Evolutionary conservation across 2,113 vertebrate genomes (phyloP).

Genomic region (Paedocypris sp.): DNA sequence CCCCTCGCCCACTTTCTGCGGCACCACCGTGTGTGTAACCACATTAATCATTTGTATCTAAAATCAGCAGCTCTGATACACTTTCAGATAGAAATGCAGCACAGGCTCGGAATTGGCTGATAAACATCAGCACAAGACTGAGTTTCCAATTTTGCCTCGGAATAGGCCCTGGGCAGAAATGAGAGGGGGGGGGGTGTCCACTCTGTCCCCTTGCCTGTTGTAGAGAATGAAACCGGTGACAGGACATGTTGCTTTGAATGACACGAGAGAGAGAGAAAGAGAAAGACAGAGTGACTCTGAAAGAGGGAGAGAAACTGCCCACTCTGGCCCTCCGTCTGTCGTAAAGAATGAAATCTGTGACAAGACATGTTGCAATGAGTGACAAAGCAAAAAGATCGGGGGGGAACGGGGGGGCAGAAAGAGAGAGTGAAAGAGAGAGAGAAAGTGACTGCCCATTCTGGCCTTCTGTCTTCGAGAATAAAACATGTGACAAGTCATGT

Average conservation of each 20-base stretch:
- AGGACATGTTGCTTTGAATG: no score
- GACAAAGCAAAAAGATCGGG: constrained; percentile 38
- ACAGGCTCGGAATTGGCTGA: constrained; percentile 5
- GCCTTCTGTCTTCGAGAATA: no score
- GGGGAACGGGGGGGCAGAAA: no score
- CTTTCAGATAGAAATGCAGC: constrained; percentile 7
- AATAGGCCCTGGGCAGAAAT: constrained; percentile 2
- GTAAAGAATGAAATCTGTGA: constrained; percentile 37
- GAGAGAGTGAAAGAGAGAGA: no score
- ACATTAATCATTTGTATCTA: constrained; percentile 30
- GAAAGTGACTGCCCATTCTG: no score
- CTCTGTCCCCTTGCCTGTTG: no score
- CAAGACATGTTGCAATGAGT: constrained; percentile 37
- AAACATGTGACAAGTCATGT: no score
- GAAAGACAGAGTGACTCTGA: background rate
- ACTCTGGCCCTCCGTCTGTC: constrained; percentile 27
- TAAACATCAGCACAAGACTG: constrained; percentile 14
- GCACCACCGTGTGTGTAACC: constrained; percentile 5
- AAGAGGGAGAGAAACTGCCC: background rate
- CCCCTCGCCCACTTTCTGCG: background rate
- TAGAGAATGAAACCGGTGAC: no score
- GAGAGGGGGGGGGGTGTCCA: constrained; percentile 2
- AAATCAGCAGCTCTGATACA: constrained; percentile 12
- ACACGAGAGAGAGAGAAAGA: constrained; percentile 1
- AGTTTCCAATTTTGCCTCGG: constrained; percentile 16